phyloP scores from a whole-genome alignment of 2,888 invertebrate genomes.

The Theretra japonica region DNA sequence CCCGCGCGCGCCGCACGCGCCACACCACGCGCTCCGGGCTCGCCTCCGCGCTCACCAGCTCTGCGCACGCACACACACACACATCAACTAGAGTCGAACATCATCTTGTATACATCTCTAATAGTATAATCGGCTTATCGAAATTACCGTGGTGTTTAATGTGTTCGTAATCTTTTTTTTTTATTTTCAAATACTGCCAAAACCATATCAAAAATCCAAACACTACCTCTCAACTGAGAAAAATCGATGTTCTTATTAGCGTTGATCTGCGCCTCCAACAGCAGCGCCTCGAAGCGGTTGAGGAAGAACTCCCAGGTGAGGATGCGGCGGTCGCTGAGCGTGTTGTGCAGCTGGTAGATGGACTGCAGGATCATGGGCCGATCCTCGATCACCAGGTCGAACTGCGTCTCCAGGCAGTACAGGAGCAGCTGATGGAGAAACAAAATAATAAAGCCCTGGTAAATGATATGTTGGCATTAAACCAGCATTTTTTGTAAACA shows the following conservation, averaged over 20 bases:
- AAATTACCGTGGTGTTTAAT: no score
- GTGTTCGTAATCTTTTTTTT: no score
- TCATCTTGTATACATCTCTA: no score
- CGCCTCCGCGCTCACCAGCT: conserved; percentile 94
- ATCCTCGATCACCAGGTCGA: conserved; percentile 98
- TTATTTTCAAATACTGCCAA: background rate
- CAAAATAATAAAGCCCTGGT: no score
- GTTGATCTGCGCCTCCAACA: conserved; percentile 97
- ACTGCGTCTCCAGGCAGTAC: conserved; percentile 98
- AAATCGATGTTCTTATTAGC: conserved; percentile 94
- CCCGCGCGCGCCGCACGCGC: conserved; percentile 95
- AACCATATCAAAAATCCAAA: conserved; percentile 30
- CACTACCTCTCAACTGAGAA: conserved; percentile 91
- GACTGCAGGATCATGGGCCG: conserved; percentile 98
- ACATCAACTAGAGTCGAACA: no score
- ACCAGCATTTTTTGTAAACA: no score
- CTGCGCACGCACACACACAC: conserved; percentile 72
- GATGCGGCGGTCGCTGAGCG: conserved; percentile 94
- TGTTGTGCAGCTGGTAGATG: conserved; percentile 96
- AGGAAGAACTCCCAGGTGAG: conserved; percentile 99
- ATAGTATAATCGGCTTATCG: no score
- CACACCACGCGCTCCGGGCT: conserved; percentile 93
- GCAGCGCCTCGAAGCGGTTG: conserved; percentile 95
- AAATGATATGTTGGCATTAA: no score
- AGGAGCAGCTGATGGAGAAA: conserved; percentile 88